Base-by-base conservation (phyloP, 2,888 invertebrate genomes). In the Eurytoma adleriae region DNA sequence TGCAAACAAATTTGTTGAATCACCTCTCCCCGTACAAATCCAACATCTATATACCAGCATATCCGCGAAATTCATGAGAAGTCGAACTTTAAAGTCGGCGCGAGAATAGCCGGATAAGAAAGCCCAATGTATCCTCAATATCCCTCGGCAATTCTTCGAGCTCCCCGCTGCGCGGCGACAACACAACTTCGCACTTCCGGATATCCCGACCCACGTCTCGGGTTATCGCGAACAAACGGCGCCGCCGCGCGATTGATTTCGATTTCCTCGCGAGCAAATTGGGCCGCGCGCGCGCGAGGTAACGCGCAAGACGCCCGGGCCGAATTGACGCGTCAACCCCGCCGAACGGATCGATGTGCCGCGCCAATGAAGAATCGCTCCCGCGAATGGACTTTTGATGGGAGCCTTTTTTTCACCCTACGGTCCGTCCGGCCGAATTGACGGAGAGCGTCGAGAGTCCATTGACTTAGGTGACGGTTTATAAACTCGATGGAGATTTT, bases 301-400 rank as follows among this genome's bases (percentile, higher is more conserved):
- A 73, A 73, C 16, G 56, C 54, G 73, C 20, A 30, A 40, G 61
- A 61, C 12, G 13, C n/a, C 24, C 24, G 24, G 24, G 64, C 40
- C 66, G 66, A 79, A 79, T 75, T 68, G 69, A 78, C 73, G 78
- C 54, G 72, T 68, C 61, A 73, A 56, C 40, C 40, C 40, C 40
- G 10, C 10, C 40, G 10, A 40, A 7, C 40, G 10, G 40, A 40
- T 40, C 40, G 40, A 40, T 40, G 78, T 68, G 67, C 54, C 59
- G 40, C 40, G 68, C 68, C 61, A 78, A 68, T 78, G 73, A 78
- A 68, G 78, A 78, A 78, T 78, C 30, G 48, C 78, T 16, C 16
- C 52, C 16, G n/a, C 20, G 50, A 48, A 74, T 74, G 73, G 73
- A 74, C 66, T 74, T 56, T 64, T 74, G 24, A 74, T 66, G 67